Base-by-base conservation (phyloP, 2,888 invertebrate genomes). In the Arenicola marina region DNA sequence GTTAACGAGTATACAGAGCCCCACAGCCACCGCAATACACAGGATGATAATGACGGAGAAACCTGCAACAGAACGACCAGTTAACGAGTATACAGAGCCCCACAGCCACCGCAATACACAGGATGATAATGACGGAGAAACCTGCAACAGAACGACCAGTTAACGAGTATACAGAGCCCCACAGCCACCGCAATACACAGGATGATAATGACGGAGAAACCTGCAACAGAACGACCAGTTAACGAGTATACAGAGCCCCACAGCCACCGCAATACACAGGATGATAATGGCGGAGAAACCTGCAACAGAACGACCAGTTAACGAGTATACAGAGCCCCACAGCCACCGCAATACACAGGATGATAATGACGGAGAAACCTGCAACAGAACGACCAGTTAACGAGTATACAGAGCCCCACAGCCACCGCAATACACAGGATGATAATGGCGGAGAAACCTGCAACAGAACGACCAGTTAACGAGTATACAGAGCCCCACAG, bases 81-180 rank as follows among this genome's bases (percentile, higher is more conserved):
- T n/a, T n/a, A n/a, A n/a, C n/a, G n/a, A n/a, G n/a, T n/a, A 69
- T 68, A 26, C 58, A n/a, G 33, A 68, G 48, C 2, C 69, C 69
- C 24, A 69, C 56, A 24, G 62, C 45, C 3, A 68, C 46, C 4
- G 69, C 69, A 4, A 69, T 68, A 18, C 56, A 61, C 28, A 65
- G 59, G 46, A 69, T 66, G 21, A 69, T 63, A 1, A 65, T 51
- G 28, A 68, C 59, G 29, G 69, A 60, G 1, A 59, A 60, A 45
- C 67, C 62, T 62, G 56, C 4, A 51, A 48, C 11, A n/a, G 24
- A 38, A 38, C 18, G 11, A 15, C 18, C 38, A n/a, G n/a, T n/a
- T n/a, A n/a, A n/a, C n/a, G n/a, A n/a, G n/a, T n/a, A 69, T 68
- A 26, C 58, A n/a, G 33, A 68, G 48, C 2, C 69, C 69, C 24